Base-by-base conservation (phyloP, 64 coral and sea anemone genomes). In the Montipora cactus region DNA sequence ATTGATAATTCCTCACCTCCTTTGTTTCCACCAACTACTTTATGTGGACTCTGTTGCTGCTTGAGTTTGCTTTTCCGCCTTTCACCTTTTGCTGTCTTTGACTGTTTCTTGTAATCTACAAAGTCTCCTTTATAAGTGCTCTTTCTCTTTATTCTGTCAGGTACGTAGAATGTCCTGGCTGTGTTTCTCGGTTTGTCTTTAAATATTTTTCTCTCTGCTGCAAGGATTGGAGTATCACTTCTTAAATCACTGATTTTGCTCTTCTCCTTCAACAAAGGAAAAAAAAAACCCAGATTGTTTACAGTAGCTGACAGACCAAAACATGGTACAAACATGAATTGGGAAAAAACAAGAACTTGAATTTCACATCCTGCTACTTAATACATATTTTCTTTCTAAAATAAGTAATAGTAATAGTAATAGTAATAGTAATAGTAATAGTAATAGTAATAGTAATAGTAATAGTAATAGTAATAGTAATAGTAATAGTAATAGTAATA, bases 81-180 rank as follows among this genome's bases (percentile, higher is more conserved):
- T 88, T 62, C 45, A 13, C 66, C 49, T 9, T 10, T 49, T n/a
- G 7, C 19, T 0, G 67, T 62, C 13, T 89, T 87, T 70, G 80
- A 79, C 78, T 77, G 52, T 85, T 75, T 80, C n/a, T 92, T 89
- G 78, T 93, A 89, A 9, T 73, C 75, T 5, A 89, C 95, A 89
- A 89, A 97, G 64, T 97, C 95, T 81, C 49, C 62, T 87, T 89
- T 91, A 61, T 97, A 97, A 46, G 95, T 97, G 49, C 95, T 97
- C 68, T 85, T 97, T 74, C 95, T 97, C 6, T 94, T 91, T n/a
- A 97, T 93, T 81, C 95, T 78, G 81, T 97, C 95, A n/a, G 95
- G 85, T 3, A 97, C 72, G 48, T 97, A 97, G 44, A 89, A 81
- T 53, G 88, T 88, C 25, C 76, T 25, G 52, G 67, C 59, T 50